Evolutionary conservation across 2,113 vertebrate species (phyloP).

Genomic region (Phasianus colchicus): DNA sequence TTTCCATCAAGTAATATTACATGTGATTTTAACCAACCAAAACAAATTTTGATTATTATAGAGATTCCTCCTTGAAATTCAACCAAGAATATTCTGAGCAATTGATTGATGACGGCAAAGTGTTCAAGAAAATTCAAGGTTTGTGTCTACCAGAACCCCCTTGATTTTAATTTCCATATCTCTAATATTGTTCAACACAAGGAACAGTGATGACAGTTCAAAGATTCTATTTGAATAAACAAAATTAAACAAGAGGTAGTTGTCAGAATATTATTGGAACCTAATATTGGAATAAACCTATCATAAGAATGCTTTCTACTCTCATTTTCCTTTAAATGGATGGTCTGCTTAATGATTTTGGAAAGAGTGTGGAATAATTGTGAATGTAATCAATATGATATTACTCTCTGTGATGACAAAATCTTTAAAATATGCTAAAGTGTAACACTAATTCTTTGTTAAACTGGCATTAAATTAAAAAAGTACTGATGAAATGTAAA

Average conservation of each 20-base stretch:
- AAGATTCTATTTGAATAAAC: not conserved
- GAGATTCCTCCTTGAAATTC: constrained; percentile 34
- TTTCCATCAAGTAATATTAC: not conserved
- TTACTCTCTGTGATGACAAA: not conserved
- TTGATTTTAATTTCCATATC: not conserved
- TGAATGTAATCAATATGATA: not conserved
- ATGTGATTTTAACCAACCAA: not conserved
- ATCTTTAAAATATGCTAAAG: not conserved
- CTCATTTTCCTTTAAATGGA: not conserved
- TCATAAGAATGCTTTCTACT: not conserved
- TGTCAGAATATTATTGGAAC: not conserved
- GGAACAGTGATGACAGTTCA: not conserved
- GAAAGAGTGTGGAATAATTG: not conserved
- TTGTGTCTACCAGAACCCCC: not conserved
- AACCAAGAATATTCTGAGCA: constrained; percentile 24
- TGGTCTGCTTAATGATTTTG: not conserved
- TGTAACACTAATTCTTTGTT: not conserved
- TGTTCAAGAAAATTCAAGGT: constrained; percentile 78
- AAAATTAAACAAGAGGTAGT: not conserved
- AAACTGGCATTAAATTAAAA: not conserved
- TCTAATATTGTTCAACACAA: not conserved
- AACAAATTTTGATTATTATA: constrained; percentile 53
- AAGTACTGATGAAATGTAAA: not conserved
- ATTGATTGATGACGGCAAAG: constrained; percentile 16
- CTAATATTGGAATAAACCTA: not conserved